Evolutionary conservation across 2,797 vertebrate species (phyloP).

Genomic region (Galago senegalensis): DNA sequence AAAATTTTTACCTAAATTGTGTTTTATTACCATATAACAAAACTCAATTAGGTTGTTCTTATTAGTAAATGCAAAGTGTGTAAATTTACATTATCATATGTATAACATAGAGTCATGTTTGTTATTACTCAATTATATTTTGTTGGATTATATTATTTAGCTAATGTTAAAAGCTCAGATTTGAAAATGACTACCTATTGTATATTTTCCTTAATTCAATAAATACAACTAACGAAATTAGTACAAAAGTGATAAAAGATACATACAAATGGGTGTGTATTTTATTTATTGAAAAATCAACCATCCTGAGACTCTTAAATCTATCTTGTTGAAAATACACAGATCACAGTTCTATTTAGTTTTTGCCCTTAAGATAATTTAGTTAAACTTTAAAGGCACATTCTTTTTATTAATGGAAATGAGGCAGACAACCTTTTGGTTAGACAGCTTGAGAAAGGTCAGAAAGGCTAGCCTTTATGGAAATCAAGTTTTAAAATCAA

Average conservation of each 20-base stretch:
- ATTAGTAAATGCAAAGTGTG: background rate
- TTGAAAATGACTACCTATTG: background rate
- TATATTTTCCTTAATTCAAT: background rate
- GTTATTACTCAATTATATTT: background rate
- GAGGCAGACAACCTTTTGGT: conserved; percentile 74
- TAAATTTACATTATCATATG: background rate
- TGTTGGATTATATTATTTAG: background rate
- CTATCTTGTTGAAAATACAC: background rate
- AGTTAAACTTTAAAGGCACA: conserved; percentile 69
- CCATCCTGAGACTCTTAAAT: background rate
- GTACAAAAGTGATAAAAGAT: background rate
- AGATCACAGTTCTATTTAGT: background rate
- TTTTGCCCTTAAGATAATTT: conserved; percentile 68
- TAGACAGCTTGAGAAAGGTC: conserved; percentile 78
- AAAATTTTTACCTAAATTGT: background rate
- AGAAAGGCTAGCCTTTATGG: conserved; percentile 74
- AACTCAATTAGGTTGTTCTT: background rate
- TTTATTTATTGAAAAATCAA: background rate
- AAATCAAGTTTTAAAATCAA: conserved; percentile 72
- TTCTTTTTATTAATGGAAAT: conserved; percentile 76
- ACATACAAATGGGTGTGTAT: background rate
- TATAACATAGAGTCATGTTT: background rate
- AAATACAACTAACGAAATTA: conserved; percentile 7
- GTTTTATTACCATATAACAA: background rate
- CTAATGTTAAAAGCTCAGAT: background rate